phyloP scores from a whole-genome alignment of 2,888 invertebrate species.

The Trichogramma dendrolimi region DNA sequence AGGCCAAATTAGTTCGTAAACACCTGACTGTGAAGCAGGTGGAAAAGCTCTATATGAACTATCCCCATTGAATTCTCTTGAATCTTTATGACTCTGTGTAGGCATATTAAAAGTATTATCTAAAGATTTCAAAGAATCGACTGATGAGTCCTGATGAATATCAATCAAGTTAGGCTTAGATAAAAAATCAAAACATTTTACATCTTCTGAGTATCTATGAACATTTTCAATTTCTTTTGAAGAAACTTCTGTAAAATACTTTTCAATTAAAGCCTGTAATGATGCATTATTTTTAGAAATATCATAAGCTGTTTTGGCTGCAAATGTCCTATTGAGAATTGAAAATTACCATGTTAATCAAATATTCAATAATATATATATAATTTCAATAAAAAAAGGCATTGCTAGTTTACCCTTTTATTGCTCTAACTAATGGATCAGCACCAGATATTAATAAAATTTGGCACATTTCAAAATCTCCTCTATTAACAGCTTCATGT shows the following conservation, averaged over 20 bases:
- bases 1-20: slow-evolving; percentile 57
- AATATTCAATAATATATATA: slow-evolving; percentile 5
- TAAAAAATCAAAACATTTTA: slow-evolving; percentile 40
- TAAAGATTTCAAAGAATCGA: slow-evolving; percentile 46
- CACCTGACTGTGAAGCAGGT: slow-evolving; percentile 36
- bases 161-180: slow-evolving; percentile 43
- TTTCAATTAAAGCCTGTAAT: slow-evolving; percentile 41
- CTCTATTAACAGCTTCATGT: slow-evolving; percentile 60
- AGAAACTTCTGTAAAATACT: slow-evolving; percentile 38
- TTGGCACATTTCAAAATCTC: slow-evolving; percentile 56
- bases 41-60: slow-evolving; percentile 39
- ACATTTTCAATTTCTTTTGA: slow-evolving; percentile 44
- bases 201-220: slow-evolving; percentile 40
- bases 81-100: slow-evolving; percentile 15
- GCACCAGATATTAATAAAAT: slow-evolving; percentile 57
- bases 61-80: slow-evolving; percentile 37
- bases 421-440: slow-evolving; percentile 55
- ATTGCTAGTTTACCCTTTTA: slow-evolving; percentile 50
- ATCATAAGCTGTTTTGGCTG: slow-evolving; percentile 48
- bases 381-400: slow-evolving; percentile 4
- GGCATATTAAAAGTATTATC: slow-evolving; percentile 45
- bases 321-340: slow-evolving; percentile 38
- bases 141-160: slow-evolving; percentile 44
- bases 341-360: slow-evolving; percentile 3
- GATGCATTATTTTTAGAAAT: slow-evolving; percentile 41